Conservation (phyloP, 2,113 vertebrate species). For the Hyaena hyaena region DNA sequence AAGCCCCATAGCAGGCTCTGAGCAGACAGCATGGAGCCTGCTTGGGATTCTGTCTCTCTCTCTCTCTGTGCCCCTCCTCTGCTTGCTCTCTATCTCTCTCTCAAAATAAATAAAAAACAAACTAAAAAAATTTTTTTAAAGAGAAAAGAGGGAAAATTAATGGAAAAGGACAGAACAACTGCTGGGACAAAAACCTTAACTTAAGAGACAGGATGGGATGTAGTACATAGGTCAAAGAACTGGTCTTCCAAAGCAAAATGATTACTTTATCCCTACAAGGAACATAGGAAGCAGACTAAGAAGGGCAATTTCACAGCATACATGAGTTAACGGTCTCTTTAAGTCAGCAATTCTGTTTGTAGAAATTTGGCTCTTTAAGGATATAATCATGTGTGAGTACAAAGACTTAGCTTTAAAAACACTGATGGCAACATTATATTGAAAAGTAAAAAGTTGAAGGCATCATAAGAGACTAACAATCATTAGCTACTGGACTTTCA, state of each 20-base stretch:
- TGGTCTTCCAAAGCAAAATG: not conserved
- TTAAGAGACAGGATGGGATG: not conserved
- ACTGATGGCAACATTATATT: not conserved
- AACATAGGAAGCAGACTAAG: not conserved
- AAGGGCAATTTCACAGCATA: not conserved
- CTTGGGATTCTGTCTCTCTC: too few relatives aligned
- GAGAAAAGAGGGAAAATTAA: not conserved
- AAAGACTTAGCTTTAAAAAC: not conserved
- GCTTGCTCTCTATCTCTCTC: too few relatives aligned
- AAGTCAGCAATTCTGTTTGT: not conserved
- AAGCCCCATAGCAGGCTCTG: too few relatives aligned
- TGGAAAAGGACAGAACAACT: not conserved
- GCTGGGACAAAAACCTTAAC: not conserved
- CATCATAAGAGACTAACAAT: not conserved
- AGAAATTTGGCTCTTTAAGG: not conserved
- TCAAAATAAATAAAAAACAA: too few relatives aligned
- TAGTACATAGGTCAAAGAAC: not conserved
- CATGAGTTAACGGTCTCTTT: not conserved
- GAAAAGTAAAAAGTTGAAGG: not conserved
- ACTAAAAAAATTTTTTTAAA: too few relatives aligned
- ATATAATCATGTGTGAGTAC: not conserved
- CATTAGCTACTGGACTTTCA: not conserved
- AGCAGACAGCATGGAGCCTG: too few relatives aligned
- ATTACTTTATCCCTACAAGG: not conserved
- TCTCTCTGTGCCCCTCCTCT: too few relatives aligned